Conservation (phyloP, 1,140 invertebrate genomes). For the Apis mellifera region DNA sequence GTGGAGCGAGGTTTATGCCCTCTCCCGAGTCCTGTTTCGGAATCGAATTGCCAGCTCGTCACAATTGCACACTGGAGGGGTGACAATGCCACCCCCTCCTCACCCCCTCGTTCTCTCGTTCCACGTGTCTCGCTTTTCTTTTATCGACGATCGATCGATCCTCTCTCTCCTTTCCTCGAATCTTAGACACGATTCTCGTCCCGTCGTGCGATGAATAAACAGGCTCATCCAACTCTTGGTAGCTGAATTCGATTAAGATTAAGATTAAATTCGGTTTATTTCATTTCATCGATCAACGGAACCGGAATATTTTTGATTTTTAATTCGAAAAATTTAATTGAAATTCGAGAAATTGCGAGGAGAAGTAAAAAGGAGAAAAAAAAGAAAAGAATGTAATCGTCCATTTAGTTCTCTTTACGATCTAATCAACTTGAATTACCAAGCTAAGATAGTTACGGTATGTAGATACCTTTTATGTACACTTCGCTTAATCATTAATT, state of each 20-base stretch:
- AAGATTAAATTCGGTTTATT: too few relatives aligned
- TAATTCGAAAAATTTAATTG: too few relatives aligned
- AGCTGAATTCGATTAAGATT: conserved; percentile 13
- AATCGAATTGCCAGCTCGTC: conserved; percentile 68
- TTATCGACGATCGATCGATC: conserved; percentile 21
- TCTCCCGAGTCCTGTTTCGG: conserved; percentile 61
- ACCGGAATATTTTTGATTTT: neutral
- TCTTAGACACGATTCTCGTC: neutral
- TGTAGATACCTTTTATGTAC: too few relatives aligned
- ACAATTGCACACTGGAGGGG: conserved; percentile 51
- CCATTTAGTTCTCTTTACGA: too few relatives aligned
- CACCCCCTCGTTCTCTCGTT: neutral
- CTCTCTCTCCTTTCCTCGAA: neutral
- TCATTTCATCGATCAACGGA: neutral
- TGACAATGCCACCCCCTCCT: conserved; percentile 22
- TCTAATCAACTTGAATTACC: too few relatives aligned
- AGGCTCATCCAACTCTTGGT: neutral
- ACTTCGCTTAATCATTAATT: too few relatives aligned
- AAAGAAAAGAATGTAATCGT: too few relatives aligned
- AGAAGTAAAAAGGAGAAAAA: too few relatives aligned
- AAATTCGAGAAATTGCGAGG: too few relatives aligned
- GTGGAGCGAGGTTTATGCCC: conserved; percentile 51
- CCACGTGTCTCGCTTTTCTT: conserved; percentile 18
- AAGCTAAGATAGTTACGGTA: too few relatives aligned
- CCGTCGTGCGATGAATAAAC: conserved; percentile 30